Conservation (phyloP, 2,797 vertebrate species). For the Poeciliopsis paucimaculata region DNA sequence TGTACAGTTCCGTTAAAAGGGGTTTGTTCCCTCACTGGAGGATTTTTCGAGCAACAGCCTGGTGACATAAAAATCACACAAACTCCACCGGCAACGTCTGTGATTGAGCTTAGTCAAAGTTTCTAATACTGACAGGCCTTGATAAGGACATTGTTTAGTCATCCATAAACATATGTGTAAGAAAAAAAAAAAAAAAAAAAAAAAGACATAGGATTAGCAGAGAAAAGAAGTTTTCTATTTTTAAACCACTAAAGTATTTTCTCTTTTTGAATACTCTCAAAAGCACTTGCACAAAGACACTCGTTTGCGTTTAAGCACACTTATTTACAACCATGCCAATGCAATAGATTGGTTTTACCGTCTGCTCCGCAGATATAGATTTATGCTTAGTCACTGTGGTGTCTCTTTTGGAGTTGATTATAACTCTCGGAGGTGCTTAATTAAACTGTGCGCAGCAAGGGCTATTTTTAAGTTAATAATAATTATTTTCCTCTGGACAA, state of each 20-base stretch:
- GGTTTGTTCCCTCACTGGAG: neutral
- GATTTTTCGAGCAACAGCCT: neutral
- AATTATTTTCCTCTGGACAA: constrained; percentile 65
- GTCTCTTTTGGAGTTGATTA: constrained; percentile 78
- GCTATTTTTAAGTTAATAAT: constrained; percentile 33
- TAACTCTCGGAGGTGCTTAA: constrained; percentile 79
- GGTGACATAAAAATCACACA: neutral
- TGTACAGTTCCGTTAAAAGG: neutral
- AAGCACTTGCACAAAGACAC: neutral
- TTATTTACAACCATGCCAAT: constrained; percentile 45
- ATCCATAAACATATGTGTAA: neutral
- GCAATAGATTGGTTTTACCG: constrained; percentile 56
- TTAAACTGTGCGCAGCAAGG: constrained; percentile 69
- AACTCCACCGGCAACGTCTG: neutral
- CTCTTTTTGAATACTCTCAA: neutral
- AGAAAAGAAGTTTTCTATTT: neutral
- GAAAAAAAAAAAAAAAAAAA: neutral
- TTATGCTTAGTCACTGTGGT: constrained; percentile 75
- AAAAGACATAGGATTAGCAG: neutral
- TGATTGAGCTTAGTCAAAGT: neutral
- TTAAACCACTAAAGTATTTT: neutral
- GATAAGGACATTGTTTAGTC: neutral
- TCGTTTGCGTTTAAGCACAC: neutral
- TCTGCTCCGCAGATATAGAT: constrained; percentile 71
- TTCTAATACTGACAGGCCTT: neutral